Evolutionary conservation across 2,888 invertebrate genomes (phyloP), one percentile per base, ranked within the genome.

Genomic region (Mesoligia furuncula): DNA sequence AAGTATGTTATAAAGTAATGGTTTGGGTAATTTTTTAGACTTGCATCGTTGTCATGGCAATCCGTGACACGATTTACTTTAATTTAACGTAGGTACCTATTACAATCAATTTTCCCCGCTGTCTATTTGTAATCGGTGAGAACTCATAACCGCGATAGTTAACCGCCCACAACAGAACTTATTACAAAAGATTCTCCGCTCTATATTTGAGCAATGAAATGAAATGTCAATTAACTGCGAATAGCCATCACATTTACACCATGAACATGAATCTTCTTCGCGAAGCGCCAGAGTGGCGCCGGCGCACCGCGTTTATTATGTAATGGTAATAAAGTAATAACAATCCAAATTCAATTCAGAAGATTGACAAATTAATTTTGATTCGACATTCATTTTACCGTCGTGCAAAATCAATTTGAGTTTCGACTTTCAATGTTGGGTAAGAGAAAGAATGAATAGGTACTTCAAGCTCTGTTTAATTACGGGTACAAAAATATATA

Each of bases 151-250:
- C 69, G 73, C 68, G 48, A 79, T 74, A 83, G 64, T 73, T 79
- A 74, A 75, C 73, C 66, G 78, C 36, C 77, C 68, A 75, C 70
- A 77, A 78, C 72, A 77, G 69, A 80, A 75, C 42, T 69, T 80
- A 83, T 88, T 88, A 81, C 71, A 69, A 68, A 62, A 64, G 75
- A 83, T 83, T 81, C 69, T 83, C 51, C 76, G 88, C 83, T 87
- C 87, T 81, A 88, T 77, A 81, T 88, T 87, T 73, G 31, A 65
- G 61, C 72, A 75, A 83, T 73, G 36, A 79, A 75, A 83, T 73
- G 36, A 79, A 80, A 66, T 69, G 73, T 77, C 75, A 88, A 87
- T 85, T 79, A 81, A 73, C 45, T 64, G 39, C 66, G 17, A 80
- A 75, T 65, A 20, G 59, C 71, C 62, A 64, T 61, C 51, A 57